phyloP scores from a whole-genome alignment of 1,140 invertebrate genomes.

The Zelostemma sp. region DNA sequence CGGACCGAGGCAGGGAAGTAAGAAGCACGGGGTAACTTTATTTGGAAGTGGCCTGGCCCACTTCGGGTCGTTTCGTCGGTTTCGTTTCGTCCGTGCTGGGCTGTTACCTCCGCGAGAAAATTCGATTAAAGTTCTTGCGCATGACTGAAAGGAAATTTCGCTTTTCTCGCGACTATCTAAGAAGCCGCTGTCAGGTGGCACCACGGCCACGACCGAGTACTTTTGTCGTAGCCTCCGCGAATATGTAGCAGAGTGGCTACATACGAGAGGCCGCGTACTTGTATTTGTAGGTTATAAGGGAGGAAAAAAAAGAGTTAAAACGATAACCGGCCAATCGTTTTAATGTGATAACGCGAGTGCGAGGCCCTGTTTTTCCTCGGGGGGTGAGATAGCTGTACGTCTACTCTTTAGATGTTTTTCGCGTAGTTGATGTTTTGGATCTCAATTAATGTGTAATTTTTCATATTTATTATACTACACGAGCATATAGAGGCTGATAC shows the following conservation, averaged over 20 bases:
- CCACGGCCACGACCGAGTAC: conserved; percentile 52
- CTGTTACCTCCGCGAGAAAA: too few species aligned
- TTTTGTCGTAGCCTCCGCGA: conserved; percentile 38
- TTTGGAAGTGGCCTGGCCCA: too few species aligned
- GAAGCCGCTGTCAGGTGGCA: conserved; percentile 66
- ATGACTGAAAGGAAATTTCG: conserved; percentile 62
- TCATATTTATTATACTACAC: conserved; percentile 12
- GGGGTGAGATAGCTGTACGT: conserved; percentile 58
- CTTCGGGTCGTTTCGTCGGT: too few species aligned
- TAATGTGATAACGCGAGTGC: conserved; percentile 52
- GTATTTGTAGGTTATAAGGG: conserved; percentile 55
- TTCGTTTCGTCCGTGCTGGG: too few species aligned
- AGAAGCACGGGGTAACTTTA: too few species aligned
- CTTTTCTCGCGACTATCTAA: conserved; percentile 63
- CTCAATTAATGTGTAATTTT: conserved; percentile 21
- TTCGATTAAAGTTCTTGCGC: conserved; percentile 68
- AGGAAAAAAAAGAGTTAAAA: conserved; percentile 30
- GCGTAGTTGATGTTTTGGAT: conserved; percentile 51
- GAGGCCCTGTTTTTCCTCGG: conserved; percentile 43
- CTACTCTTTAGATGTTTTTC: conserved; percentile 55
- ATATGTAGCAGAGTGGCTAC: conserved; percentile 25
- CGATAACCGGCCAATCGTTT: conserved; percentile 19
- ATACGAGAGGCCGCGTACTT: conserved; percentile 15
- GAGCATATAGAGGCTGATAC: conserved; percentile 4
- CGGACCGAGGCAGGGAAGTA: too few species aligned